Conservation (phyloP, 2,113 vertebrate species). For the Tenebrosternarchus preto region DNA sequence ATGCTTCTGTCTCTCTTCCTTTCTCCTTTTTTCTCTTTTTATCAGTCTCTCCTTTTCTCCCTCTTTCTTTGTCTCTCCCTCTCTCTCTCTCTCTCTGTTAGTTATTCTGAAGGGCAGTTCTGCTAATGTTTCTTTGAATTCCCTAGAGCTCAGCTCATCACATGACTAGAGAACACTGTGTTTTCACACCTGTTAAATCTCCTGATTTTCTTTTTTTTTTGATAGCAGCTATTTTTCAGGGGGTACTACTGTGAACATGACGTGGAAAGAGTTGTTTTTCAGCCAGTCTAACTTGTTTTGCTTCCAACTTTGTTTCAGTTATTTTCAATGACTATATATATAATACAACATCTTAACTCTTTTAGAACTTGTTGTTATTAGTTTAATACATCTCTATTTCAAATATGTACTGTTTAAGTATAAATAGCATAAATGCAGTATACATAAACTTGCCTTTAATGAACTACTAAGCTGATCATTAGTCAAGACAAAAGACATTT, state of each 20-base stretch:
- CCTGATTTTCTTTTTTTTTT: slow-evolving; percentile 59
- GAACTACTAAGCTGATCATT: too few relatives aligned
- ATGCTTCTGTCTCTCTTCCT: slow-evolving; percentile 66
- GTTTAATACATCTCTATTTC: too few relatives aligned
- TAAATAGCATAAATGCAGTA: too few relatives aligned
- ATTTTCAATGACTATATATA: too few relatives aligned
- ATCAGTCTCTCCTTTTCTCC: slow-evolving; percentile 46
- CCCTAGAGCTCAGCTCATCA: slow-evolving; percentile 60
- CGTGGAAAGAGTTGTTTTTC: slow-evolving; percentile 26
- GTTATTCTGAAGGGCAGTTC: slow-evolving; percentile 67
- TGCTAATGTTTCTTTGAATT: slow-evolving; percentile 48
- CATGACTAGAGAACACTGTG: slow-evolving; percentile 51
- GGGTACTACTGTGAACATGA: slow-evolving; percentile 34
- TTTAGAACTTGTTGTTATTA: too few relatives aligned
- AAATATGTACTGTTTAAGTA: too few relatives aligned
- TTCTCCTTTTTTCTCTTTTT: slow-evolving; percentile 25
- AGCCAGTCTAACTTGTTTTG: slow-evolving; percentile 4
- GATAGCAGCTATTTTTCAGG: slow-evolving; percentile 55
- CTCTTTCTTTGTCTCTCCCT: slow-evolving; percentile 58
- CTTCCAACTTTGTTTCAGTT: slow-evolving; percentile 4
- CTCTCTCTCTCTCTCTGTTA: slow-evolving; percentile 66
- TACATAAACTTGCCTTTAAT: too few relatives aligned
- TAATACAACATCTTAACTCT: too few relatives aligned
- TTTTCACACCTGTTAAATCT: slow-evolving; percentile 57
- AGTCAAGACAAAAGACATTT: background rate